Conservation (phyloP, 2,113 vertebrate genomes). For the Grallaria varia region DNA sequence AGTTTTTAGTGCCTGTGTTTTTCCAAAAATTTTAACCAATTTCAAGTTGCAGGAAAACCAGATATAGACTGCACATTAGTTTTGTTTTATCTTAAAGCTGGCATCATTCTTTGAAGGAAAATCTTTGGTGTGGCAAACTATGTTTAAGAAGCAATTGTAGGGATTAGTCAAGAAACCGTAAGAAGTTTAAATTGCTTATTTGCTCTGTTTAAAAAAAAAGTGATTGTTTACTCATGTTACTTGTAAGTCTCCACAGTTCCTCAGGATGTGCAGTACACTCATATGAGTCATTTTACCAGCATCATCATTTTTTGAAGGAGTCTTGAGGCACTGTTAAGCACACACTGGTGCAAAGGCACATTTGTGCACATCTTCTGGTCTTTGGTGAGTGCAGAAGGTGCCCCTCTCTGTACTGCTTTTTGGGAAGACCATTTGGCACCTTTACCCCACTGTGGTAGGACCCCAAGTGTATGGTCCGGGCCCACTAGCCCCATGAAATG, state of each 20-base stretch:
- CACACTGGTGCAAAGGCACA: neutral
- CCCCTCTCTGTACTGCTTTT: neutral
- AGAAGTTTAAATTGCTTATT: neutral
- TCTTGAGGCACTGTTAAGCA: neutral
- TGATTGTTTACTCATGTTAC: neutral
- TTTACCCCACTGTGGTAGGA: fast-evolving
- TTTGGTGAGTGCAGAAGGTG: neutral
- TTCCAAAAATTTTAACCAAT: neutral
- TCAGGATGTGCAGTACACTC: neutral
- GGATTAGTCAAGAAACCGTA: neutral
- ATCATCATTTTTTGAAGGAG: neutral
- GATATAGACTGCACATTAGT: neutral
- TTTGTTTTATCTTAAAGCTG: neutral
- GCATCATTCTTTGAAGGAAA: neutral
- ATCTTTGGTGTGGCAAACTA: neutral
- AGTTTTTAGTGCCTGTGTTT: neutral
- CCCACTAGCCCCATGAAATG: neutral
- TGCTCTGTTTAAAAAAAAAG: neutral
- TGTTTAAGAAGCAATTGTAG: neutral
- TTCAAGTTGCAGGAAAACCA: neutral
- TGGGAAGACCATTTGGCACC: neutral
- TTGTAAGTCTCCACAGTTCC: neutral
- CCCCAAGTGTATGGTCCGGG: neutral
- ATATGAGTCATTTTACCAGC: neutral
- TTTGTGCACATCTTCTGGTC: neutral